A percentile compares a stretch with the other conserved stretches of the same genome.
phyloP scores from a whole-genome alignment of 2,888 invertebrate species.

The Pseudanteris insignis region DNA sequence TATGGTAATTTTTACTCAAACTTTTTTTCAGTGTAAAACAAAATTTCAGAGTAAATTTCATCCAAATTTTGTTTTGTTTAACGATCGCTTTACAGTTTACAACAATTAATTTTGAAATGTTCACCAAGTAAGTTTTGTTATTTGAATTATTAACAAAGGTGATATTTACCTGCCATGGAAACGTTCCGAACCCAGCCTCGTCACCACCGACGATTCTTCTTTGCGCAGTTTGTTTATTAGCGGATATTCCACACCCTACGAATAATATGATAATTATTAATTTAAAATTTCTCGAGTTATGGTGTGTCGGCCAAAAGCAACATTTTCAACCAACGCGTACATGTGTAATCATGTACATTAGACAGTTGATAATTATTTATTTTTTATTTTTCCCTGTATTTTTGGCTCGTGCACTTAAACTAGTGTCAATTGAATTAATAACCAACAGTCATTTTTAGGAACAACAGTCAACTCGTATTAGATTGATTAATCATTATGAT shows the following conservation, averaged over 20 bases:
- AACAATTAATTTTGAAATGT: neutral
- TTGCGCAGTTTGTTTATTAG: conserved; percentile 85
- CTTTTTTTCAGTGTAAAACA: too few species aligned
- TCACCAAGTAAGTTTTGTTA: too few species aligned
- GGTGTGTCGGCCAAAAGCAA: too few species aligned
- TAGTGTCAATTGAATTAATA: too few species aligned
- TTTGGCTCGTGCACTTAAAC: neutral
- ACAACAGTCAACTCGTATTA: too few species aligned
- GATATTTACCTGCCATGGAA: conserved; percentile 36
- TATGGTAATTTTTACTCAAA: too few species aligned
- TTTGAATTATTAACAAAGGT: too few species aligned
- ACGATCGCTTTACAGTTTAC: neutral
- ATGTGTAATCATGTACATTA: too few species aligned
- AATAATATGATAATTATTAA: conserved; percentile 42
- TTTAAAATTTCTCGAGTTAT: too few species aligned
- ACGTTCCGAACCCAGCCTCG: conserved; percentile 80
- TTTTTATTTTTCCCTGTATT: neutral
- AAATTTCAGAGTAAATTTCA: neutral
- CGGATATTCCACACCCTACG: conserved; percentile 88
- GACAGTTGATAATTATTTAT: neutral
- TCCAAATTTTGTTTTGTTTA: neutral
- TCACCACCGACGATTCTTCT: conserved; percentile 91
- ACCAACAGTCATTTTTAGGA: too few species aligned
- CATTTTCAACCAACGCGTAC: too few species aligned
- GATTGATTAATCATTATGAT: too few species aligned